Evolutionary conservation across 1,140 invertebrate genomes (phyloP).

Genomic region (Leptinotarsa undecemlineata): DNA sequence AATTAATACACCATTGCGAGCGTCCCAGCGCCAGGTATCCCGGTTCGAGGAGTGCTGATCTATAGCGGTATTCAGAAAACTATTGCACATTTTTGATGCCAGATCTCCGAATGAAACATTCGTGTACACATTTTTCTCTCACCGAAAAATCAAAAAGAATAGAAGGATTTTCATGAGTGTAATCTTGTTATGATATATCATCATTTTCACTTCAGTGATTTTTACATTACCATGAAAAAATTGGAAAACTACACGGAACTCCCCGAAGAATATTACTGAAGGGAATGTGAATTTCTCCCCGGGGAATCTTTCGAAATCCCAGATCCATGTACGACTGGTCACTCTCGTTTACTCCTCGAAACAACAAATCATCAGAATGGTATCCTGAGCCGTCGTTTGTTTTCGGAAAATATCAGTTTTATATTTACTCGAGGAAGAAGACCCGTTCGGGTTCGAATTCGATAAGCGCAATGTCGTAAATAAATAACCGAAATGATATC

Average conservation of each 20-base stretch:
- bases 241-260: neutral
- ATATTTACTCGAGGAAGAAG: slow-evolving; percentile 17
- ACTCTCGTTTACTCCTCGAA: slow-evolving; percentile 11
- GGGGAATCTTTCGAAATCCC: slow-evolving; percentile 16
- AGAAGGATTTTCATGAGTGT: too few relatives aligned
- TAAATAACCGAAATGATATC: slow-evolving; percentile 27
- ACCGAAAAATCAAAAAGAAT: too few relatives aligned
- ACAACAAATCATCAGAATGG: slow-evolving; percentile 20
- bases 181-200: too few relatives aligned
- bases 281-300: neutral
- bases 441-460: slow-evolving; percentile 19
- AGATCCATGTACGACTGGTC: slow-evolving; percentile 11
- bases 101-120: too few relatives aligned
- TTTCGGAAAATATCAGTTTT: slow-evolving; percentile 25
- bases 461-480: slow-evolving; percentile 24
- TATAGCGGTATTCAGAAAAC: too few relatives aligned
- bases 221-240: too few relatives aligned
- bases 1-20: too few relatives aligned
- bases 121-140: too few relatives aligned
- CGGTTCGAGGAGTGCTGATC: too few relatives aligned
- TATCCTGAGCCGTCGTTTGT: slow-evolving; percentile 21
- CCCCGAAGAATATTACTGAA: neutral
- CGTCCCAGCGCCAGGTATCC: too few relatives aligned
- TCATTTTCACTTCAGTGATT: too few relatives aligned
- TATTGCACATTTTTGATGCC: too few relatives aligned